Conservation (phyloP, 2,888 invertebrate species). For the Lasioglossum vierecki region DNA sequence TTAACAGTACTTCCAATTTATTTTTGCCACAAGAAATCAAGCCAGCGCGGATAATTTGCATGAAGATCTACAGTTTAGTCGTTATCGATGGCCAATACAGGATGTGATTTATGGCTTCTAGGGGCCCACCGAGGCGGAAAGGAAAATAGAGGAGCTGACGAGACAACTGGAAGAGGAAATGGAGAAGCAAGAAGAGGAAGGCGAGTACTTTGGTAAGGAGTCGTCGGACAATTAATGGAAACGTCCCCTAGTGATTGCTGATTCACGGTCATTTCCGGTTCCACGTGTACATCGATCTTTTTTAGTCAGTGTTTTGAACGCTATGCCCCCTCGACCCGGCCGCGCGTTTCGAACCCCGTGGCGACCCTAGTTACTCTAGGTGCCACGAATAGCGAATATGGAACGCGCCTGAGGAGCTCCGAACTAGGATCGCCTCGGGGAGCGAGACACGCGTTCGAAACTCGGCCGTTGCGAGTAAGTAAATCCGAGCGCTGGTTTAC, state of each 20-base stretch:
- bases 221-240: constrained; percentile 2
- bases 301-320: background rate
- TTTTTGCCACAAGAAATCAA: background rate
- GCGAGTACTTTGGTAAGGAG: constrained; percentile 96
- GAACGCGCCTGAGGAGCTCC: too few relatives aligned
- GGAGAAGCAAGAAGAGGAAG: constrained; percentile 97
- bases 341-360: too few relatives aligned
- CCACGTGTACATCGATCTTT: background rate
- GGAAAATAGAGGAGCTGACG: constrained; percentile 96
- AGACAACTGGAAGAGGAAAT: constrained; percentile 97
- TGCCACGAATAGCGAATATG: too few relatives aligned
- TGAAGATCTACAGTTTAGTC: constrained; percentile 3
- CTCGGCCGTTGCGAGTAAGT: too few relatives aligned
- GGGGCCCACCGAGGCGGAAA: constrained; percentile 96
- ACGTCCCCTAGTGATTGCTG: constrained; percentile 6
- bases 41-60: background rate
- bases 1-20: background rate
- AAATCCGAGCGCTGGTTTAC: background rate
- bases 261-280: background rate
- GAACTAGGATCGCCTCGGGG: too few relatives aligned
- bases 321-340: too few relatives aligned
- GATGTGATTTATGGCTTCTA: constrained; percentile 68
- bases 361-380: too few relatives aligned
- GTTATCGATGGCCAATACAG: constrained; percentile 39
- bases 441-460: too few relatives aligned